A percentile compares a stretch with the other conserved stretches of the same genome.
phyloP scores from a whole-genome alignment of 2,888 invertebrate genomes.

The Sicus ferrugineus region DNA sequence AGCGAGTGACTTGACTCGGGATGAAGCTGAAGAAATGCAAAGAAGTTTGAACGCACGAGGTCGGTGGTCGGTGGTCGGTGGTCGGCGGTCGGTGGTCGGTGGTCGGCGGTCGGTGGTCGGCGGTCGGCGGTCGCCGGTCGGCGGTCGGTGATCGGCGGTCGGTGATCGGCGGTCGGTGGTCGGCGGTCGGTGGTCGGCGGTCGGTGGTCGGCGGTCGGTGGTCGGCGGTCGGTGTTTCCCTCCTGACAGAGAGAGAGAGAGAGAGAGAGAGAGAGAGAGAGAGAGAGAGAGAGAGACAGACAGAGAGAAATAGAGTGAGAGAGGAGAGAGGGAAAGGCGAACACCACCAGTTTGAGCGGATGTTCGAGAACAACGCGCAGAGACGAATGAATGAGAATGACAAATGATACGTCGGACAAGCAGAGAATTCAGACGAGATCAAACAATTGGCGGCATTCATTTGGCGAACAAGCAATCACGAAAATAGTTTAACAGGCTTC shows the following conservation, averaged over 20 bases:
- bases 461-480: constrained; percentile 20
- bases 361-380: too few relatives aligned
- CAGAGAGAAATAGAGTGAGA: too few relatives aligned
- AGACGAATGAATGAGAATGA: too few relatives aligned
- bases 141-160: neutral
- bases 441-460: constrained; percentile 25
- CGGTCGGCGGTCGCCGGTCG: neutral
- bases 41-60: neutral
- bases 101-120: neutral
- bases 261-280: too few relatives aligned
- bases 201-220: neutral
- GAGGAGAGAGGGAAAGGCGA: too few relatives aligned
- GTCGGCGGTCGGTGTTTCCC: neutral
- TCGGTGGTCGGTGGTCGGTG: neutral
- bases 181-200: neutral
- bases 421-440: neutral
- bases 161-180: neutral
- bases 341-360: too few relatives aligned
- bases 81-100: neutral
- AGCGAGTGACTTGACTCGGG: neutral
- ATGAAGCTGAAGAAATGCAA: constrained; percentile 35
- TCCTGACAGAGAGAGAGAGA: too few relatives aligned
- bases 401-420: neutral
- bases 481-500: too few relatives aligned
- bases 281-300: too few relatives aligned